Conservation (phyloP, 2,888 invertebrate genomes). For the Cryptophagus acutangulus region DNA sequence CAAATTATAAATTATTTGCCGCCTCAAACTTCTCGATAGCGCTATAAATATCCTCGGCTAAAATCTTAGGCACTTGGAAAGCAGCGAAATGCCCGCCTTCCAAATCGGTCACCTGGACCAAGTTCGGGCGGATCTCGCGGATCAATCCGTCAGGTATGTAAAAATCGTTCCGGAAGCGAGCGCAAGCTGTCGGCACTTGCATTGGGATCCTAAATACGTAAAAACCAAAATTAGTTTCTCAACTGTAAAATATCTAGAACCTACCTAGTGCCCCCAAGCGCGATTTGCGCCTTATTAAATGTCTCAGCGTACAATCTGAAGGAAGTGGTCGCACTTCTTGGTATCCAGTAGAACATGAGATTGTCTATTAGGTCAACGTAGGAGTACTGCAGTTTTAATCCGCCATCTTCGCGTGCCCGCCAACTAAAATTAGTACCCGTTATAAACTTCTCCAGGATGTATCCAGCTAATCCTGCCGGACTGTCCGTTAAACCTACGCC, state of each 20-base stretch:
- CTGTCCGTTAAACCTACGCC: conserved; percentile 68
- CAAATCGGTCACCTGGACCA: conserved; percentile 21
- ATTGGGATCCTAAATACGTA: conserved; percentile 47
- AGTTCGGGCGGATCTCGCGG: conserved; percentile 17
- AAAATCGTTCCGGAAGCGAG: conserved; percentile 69
- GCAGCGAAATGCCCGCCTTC: conserved; percentile 29
- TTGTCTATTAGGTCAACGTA: conserved; percentile 71
- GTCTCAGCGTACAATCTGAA: conserved; percentile 68
- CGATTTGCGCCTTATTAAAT: conserved; percentile 32
- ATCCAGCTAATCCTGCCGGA: conserved; percentile 82
- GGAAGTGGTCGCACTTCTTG: conserved; percentile 66
- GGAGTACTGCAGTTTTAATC: conserved; percentile 59
- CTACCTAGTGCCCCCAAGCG: conserved; percentile 14
- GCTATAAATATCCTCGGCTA: conserved; percentile 14
- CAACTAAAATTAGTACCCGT: conserved; percentile 61
- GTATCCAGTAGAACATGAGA: conserved; percentile 76
- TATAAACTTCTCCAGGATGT: conserved; percentile 85
- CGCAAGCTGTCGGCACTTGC: conserved; percentile 67
- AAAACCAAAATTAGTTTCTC: conserved; percentile 2
- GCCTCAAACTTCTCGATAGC: conserved; percentile 53
- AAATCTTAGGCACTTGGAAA: neutral
- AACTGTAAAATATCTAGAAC: too few relatives aligned
- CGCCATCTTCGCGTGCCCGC: conserved; percentile 57
- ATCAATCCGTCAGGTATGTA: conserved; percentile 52
- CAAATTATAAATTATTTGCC: too few relatives aligned